These are phyloP conservation scores for Pelobates fuscus DNA, from an alignment of 2,113 vertebrate species.

Conservation along the genomic window DNA sequence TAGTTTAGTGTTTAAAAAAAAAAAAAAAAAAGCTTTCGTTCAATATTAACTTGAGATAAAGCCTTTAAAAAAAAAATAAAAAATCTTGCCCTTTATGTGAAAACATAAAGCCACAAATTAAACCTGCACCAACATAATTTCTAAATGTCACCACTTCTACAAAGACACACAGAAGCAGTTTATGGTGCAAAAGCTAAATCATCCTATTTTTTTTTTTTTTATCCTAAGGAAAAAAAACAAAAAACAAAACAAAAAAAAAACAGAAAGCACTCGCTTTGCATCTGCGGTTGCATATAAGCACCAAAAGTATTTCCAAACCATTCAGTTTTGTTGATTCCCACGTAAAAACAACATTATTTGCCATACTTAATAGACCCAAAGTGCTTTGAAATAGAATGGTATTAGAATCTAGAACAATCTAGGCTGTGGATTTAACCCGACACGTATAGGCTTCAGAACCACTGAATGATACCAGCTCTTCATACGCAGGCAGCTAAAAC, in stretches of 20 bases:
- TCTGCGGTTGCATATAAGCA: slow-evolving; percentile 62
- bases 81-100: slow-evolving; percentile 57
- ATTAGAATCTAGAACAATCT: slow-evolving; percentile 67
- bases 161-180: slow-evolving; percentile 63
- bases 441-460: slow-evolving; percentile 59
- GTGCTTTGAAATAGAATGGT: slow-evolving; percentile 93
- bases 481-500: slow-evolving; percentile 76
- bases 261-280: slow-evolving; percentile 68
- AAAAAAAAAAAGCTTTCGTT: slow-evolving; percentile 60
- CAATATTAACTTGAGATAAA: slow-evolving; percentile 67
- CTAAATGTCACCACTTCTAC: slow-evolving; percentile 61
- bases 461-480: slow-evolving; percentile 70
- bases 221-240: too few species aligned
- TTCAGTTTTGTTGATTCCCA: slow-evolving; percentile 65
- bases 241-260: slow-evolving; percentile 37
- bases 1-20: slow-evolving; percentile 80
- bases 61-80: slow-evolving; percentile 58
- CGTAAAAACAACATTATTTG: slow-evolving; percentile 62
- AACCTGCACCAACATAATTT: slow-evolving; percentile 67
- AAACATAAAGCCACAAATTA: slow-evolving; percentile 67
- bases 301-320: slow-evolving; percentile 71
- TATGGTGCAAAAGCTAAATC: slow-evolving; percentile 58
- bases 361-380: slow-evolving; percentile 81
- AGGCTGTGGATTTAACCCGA: slow-evolving; percentile 75
- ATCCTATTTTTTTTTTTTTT: slow-evolving; percentile 61